These are phyloP conservation scores for Larimichthys polyactis DNA, from an alignment of 2,113 vertebrate genomes.

Conservation along the genomic window DNA sequence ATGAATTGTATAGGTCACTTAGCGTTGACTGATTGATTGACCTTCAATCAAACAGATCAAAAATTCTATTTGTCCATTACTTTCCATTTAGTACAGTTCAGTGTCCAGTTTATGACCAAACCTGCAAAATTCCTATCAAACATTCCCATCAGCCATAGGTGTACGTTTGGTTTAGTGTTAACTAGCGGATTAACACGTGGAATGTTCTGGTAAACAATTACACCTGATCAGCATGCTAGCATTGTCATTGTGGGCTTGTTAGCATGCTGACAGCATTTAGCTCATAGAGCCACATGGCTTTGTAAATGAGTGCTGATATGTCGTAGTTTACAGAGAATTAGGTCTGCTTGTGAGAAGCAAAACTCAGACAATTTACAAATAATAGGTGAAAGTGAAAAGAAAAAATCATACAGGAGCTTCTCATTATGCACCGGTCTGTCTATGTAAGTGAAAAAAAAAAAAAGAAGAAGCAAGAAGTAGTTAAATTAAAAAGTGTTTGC, in stretches of 20 bases:
- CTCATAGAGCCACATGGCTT: neutral
- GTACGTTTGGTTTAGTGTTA: neutral
- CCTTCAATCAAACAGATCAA: too few relatives aligned
- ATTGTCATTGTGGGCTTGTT: neutral
- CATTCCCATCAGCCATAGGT: neutral
- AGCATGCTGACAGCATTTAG: neutral
- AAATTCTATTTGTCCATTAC: neutral
- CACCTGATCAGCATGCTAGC: neutral
- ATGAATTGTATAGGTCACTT: neutral
- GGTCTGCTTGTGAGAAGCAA: conserved; percentile 1
- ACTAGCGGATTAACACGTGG: neutral
- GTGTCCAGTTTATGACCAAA: neutral
- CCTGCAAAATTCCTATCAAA: neutral
- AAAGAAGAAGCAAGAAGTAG: too few relatives aligned
- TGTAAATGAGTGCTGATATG: neutral
- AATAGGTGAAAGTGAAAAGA: neutral
- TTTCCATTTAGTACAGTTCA: neutral
- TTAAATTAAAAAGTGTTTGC: conserved; percentile 6
- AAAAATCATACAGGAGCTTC: conserved; percentile 9
- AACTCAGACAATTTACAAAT: conserved; percentile 11
- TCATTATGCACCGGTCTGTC: conserved; percentile 9
- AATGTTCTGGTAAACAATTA: neutral
- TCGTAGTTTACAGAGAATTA: neutral
- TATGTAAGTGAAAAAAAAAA: neutral
- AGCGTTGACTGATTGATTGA: too few relatives aligned